Evolutionary conservation across 2,888 invertebrate species (phyloP).

Genomic region (Arctia plantaginis): DNA sequence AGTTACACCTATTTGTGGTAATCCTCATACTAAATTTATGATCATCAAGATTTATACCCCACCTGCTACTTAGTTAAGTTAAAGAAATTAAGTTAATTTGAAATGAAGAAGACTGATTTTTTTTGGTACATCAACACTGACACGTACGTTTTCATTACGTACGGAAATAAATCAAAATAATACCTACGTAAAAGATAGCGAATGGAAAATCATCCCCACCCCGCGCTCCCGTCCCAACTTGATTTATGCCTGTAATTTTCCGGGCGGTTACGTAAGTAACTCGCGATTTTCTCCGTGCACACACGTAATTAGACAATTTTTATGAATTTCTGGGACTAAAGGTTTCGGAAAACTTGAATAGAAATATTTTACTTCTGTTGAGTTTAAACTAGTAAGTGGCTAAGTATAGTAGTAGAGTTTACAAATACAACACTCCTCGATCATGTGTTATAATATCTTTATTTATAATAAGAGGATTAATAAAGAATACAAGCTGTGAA

Average conservation of each 20-base stretch:
- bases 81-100: constrained; percentile 59
- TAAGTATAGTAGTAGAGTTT: constrained; percentile 26
- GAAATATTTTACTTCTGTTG: neutral
- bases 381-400: neutral
- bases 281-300: constrained; percentile 83
- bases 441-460: constrained; percentile 51
- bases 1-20: constrained; percentile 78
- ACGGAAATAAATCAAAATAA: constrained; percentile 85
- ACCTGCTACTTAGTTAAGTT: constrained; percentile 65
- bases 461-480: constrained; percentile 72
- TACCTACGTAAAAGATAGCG: constrained; percentile 83
- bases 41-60: constrained; percentile 59
- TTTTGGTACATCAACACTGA: constrained; percentile 76
- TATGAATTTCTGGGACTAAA: constrained; percentile 68
- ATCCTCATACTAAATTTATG: constrained; percentile 70
- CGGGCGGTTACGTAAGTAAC: constrained; percentile 84
- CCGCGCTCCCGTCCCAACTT: constrained; percentile 65
- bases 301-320: constrained; percentile 85
- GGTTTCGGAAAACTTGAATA: constrained; percentile 47
- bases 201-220: constrained; percentile 82
- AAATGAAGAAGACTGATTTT: constrained; percentile 74
- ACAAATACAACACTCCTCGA: constrained; percentile 27
- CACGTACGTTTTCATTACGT: constrained; percentile 84
- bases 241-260: constrained; percentile 85
- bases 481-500: constrained; percentile 73